Conservation (phyloP, 2,113 vertebrate species). For the Oriolus oriolus region DNA sequence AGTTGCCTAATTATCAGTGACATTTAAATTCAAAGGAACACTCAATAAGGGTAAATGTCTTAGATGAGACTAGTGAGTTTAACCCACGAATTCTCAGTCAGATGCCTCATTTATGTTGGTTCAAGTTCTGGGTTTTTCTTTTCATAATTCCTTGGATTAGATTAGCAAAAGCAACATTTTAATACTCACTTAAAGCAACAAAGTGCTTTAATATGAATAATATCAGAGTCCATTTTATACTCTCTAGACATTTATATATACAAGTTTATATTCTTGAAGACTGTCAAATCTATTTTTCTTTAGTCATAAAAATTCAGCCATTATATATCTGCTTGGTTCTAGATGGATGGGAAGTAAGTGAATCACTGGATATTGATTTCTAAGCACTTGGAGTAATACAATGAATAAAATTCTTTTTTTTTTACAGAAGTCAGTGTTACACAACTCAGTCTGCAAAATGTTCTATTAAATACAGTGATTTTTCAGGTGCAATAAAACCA, state of each 20-base stretch:
- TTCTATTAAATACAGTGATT: not conserved
- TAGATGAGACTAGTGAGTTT: not conserved
- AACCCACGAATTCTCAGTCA: not conserved
- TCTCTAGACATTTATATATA: not conserved
- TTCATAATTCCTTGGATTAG: not conserved
- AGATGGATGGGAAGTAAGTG: not conserved
- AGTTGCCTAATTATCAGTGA: not conserved
- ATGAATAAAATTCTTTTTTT: not conserved
- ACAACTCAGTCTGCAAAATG: not conserved
- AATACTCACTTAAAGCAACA: not conserved
- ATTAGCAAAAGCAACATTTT: not conserved
- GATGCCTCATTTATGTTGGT: not conserved
- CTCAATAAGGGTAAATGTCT: not conserved
- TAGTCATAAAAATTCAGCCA: slow-evolving; percentile 19
- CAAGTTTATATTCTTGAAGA: not conserved
- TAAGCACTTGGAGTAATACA: not conserved
- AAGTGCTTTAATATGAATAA: not conserved
- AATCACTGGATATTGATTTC: not conserved
- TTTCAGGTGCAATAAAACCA: not conserved
- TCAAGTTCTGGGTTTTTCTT: not conserved
- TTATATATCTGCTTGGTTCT: not conserved
- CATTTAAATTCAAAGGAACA: not conserved
- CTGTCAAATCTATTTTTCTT: slow-evolving; percentile 1
- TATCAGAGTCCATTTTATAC: not conserved
- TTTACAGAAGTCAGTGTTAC: not conserved